These are phyloP conservation scores for Buathra laborator DNA, from an alignment of 2,888 invertebrate genomes.

Conservation along the genomic window DNA sequence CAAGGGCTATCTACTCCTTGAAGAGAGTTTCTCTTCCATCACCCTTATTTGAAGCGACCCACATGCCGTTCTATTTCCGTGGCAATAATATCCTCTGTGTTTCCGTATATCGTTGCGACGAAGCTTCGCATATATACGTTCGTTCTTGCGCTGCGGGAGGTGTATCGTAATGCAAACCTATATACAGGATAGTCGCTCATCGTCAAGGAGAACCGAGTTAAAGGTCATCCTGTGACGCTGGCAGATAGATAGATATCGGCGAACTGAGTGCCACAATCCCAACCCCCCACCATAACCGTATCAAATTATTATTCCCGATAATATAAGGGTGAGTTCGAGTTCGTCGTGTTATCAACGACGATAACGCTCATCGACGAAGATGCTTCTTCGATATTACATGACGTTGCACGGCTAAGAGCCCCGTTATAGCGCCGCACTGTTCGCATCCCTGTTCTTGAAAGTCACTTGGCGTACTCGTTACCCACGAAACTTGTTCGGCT, in stretches of 20 bases:
- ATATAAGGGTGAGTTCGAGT: slow-evolving; percentile 53
- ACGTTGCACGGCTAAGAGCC: background rate
- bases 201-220: slow-evolving; percentile 34
- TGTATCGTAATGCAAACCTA: slow-evolving; percentile 21
- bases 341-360: slow-evolving; percentile 44
- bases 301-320: slow-evolving; percentile 60
- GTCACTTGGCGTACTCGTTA: slow-evolving; percentile 6
- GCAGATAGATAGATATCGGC: slow-evolving; percentile 49
- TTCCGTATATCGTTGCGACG: slow-evolving; percentile 1
- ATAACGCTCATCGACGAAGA: slow-evolving; percentile 6
- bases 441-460: background rate
- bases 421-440: background rate
- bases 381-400: slow-evolving; percentile 1
- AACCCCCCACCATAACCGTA: slow-evolving; percentile 49
- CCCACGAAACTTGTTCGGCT: background rate
- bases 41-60: slow-evolving; percentile 5
- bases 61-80: slow-evolving; percentile 58
- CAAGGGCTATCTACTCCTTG: slow-evolving; percentile 24
- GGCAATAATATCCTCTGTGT: slow-evolving; percentile 50
- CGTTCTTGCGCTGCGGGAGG: background rate
- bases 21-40: background rate
- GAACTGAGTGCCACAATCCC: slow-evolving; percentile 1
- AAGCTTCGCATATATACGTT: background rate
- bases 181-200: background rate
- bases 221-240: slow-evolving; percentile 48